Evolutionary conservation across 2,113 vertebrate species (phyloP).

Genomic region (Microcebus murinus): DNA sequence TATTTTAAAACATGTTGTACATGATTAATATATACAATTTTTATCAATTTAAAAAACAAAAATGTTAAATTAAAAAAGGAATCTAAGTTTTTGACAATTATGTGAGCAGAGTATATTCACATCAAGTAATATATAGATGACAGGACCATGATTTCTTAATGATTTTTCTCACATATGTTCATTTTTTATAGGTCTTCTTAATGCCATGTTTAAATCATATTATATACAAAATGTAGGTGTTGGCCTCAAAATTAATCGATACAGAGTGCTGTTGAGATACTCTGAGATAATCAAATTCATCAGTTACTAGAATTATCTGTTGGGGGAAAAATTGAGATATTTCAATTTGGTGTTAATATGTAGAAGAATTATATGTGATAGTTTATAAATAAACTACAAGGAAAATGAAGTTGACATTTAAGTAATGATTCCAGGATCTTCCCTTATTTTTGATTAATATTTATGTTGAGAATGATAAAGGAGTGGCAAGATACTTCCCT

Average conservation of each 20-base stretch:
- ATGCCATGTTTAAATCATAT: constrained; percentile 34
- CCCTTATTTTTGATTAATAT: constrained; percentile 60
- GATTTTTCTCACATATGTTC: constrained; percentile 40
- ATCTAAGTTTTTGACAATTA: neutral
- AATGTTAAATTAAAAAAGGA: neutral
- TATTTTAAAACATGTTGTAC: neutral
- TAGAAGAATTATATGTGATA: constrained; percentile 16
- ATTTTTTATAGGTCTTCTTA: constrained; percentile 19
- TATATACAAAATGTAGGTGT: neutral
- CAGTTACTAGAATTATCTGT: neutral
- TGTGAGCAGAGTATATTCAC: neutral
- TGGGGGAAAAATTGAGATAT: neutral
- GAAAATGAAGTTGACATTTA: constrained; percentile 62
- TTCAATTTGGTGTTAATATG: constrained; percentile 29
- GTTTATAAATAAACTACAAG: constrained; percentile 49
- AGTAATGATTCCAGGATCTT: constrained; percentile 39
- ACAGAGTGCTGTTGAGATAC: neutral
- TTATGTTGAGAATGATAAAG: constrained; percentile 58
- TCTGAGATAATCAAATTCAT: neutral
- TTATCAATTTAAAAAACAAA: neutral
- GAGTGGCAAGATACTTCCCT: constrained; percentile 40
- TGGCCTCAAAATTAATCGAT: constrained; percentile 20
- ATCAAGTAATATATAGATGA: neutral
- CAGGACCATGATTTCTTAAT: neutral
- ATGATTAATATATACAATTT: neutral